These are phyloP conservation scores for Brachionus plicatilis DNA, from an alignment of 1,140 invertebrate genomes.

Conservation along the genomic window DNA sequence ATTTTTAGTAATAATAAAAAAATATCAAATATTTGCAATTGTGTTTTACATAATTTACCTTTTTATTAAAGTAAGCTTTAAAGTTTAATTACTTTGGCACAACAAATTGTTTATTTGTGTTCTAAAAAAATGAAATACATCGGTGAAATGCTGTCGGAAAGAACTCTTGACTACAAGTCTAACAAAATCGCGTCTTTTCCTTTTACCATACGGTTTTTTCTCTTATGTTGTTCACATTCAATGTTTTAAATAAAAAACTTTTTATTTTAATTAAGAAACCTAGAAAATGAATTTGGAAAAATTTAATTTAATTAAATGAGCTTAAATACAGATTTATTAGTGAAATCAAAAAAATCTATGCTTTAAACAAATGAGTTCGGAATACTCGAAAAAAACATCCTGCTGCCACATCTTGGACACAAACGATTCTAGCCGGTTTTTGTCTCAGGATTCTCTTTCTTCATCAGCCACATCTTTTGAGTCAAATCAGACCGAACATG, in stretches of 20 bases:
- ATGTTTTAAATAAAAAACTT: not conserved
- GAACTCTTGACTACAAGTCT: not conserved
- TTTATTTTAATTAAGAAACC: not conserved
- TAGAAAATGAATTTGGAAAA: not conserved
- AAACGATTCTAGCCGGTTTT: not conserved
- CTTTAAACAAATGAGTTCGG: not conserved
- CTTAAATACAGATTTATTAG: conserved; percentile 1
- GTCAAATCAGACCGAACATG: not conserved
- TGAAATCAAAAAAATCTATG: not conserved
- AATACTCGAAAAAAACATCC: not conserved
- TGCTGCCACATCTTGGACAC: not conserved
- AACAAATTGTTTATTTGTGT: not conserved
- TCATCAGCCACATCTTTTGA: not conserved
- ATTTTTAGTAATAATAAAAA: not conserved
- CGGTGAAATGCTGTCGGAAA: not conserved
- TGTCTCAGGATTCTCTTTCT: not conserved
- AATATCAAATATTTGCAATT: not conserved
- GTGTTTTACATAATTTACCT: not conserved
- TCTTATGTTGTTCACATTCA: not conserved
- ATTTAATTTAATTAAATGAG: conserved; percentile 14
- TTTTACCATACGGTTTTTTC: not conserved
- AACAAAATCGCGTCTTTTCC: not conserved
- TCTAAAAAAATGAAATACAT: not conserved
- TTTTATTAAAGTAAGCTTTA: not conserved
- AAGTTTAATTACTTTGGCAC: not conserved